phyloP scores from a whole-genome alignment of 2,113 vertebrate genomes.

The Pagrus major region DNA sequence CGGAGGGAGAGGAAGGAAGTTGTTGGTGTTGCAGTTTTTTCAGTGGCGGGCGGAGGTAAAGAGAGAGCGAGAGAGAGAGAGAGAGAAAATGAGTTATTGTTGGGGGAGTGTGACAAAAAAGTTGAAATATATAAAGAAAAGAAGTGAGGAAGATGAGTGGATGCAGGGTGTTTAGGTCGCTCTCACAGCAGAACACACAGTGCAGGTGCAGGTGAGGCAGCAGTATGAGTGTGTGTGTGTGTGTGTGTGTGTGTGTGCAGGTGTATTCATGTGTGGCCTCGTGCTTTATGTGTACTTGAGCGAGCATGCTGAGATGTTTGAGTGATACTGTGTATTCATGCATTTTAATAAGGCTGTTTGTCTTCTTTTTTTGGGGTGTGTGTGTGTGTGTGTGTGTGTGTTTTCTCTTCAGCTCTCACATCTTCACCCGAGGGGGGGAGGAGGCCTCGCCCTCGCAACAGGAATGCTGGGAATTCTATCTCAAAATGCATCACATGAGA shows the following conservation, averaged over 20 bases:
- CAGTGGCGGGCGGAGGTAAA: background rate
- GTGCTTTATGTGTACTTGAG: background rate
- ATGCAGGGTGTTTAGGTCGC: background rate
- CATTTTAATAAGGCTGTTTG: slow-evolving; percentile 33
- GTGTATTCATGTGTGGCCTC: background rate
- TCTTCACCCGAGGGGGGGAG: slow-evolving; percentile 8
- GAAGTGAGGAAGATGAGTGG: slow-evolving; percentile 3
- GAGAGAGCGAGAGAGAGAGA: background rate
- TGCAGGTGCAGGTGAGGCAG: slow-evolving; percentile 2
- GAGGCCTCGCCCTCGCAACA: slow-evolving; percentile 13
- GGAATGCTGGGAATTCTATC: slow-evolving; percentile 51
- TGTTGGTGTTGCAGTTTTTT: slow-evolving; percentile 42
- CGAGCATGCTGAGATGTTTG: slow-evolving; percentile 18
- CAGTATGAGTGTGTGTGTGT: background rate
- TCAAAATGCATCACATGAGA: slow-evolving; percentile 26
- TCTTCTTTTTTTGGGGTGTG: background rate
- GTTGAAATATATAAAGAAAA: background rate
- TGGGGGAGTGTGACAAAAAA: background rate
- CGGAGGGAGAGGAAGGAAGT: slow-evolving; percentile 16
- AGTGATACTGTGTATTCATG: slow-evolving; percentile 31
- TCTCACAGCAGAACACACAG: background rate
- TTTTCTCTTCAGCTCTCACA: slow-evolving; percentile 6
- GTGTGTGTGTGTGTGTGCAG: background rate
- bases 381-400: background rate
- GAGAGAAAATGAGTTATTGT: background rate